Evolutionary conservation across 2,888 invertebrate species (phyloP), one percentile per base, ranked within the genome.

Genomic region (Heliconius aoede): DNA sequence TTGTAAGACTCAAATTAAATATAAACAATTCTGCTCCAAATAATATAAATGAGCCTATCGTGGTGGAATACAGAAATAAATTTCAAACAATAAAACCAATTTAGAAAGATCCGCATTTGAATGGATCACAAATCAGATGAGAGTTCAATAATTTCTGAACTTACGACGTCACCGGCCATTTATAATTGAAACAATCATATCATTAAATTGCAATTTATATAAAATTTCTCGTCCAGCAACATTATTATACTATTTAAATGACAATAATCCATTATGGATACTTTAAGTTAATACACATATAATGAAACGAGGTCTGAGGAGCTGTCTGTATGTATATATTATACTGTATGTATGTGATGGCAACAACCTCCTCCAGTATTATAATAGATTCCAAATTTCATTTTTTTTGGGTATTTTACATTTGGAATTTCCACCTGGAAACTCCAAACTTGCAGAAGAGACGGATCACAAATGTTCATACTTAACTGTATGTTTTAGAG

Each of bases 111-210:
- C 46, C 28, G 28, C 24, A 55, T 76, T 55, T 73, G 61, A 78
- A 78, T 78, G 40, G 76, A 55, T 26, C 82, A 82, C 81, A 83
- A 82, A 81, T 82, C 82, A 80, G 58, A 51, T 81, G 80, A 81
- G 83, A 55, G 84, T 81, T 84, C 88, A 85, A 90, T 92, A 91
- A 90, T 89, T 91, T 86, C 84, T 74, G 82, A 84, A 89, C 87
- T 89, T 91, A 92, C 91, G 91, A 91, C 87, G 86, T 84, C 84
- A 86, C 81, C 85, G 85, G 85, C 91, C 93, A 92, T 92, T 93
- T 93, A 93, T 90, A 90, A 89, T 86, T 88, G 88, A 89, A 87
- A 93, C 93, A 92, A 92, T 93, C 91, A 93, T 92, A 89, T 90
- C 91, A 90, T 93, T 93, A 78, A 68, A 73, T 26, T 72, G 68